Base-by-base conservation (phyloP, 2,888 invertebrate genomes). In the Emesis furor region DNA sequence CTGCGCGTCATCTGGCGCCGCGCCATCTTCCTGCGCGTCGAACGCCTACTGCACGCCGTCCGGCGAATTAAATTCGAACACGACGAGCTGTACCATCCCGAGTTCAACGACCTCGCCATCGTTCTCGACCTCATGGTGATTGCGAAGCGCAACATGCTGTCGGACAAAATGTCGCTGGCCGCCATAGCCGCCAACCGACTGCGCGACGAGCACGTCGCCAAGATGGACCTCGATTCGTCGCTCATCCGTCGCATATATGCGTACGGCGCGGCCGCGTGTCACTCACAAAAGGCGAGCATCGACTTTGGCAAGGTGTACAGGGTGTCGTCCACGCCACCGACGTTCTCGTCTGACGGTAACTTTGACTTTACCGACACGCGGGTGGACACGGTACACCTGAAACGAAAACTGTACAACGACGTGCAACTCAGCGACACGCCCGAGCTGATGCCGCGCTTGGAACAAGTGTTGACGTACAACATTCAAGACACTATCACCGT, bases 241-340 rank as follows among this genome's bases (percentile, higher is more conserved):
- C 39, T 39, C 71, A 71, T 71, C 71, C 71, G 46, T 71, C 72
- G 72, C 51, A 73, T 73, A 73, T 73, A 73, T 55, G 72, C 51
- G 32, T 73, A 73, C 72, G 72, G 72, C 30, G 69, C 37, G 72
- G 62, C 46, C 73, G 30, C 39, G 68, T 73, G 90, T 83, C 86
- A 71, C 71, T 71, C 71, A n/a, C 46, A 71, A 39, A 46, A 39
- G 71, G 69, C 69, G 37, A 32, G 37, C 39, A 35, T 39, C 69
- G 69, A 69, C 39, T 69, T 69, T 39, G 39, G 39, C 39, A 39
- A 39, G 39, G 39, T 39, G 39, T 39, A 39, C 39, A 39, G 39
- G 39, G 69, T 69, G 69, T 69, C 69, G 69, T 69, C 69, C 37
- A n/a, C 69, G 71, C 71, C 7, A 39, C 71, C 71, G 39, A 39